Evolutionary conservation across 2,888 invertebrate species (phyloP), one percentile per base, ranked within the genome.

Genomic region (Heliconius erato): DNA sequence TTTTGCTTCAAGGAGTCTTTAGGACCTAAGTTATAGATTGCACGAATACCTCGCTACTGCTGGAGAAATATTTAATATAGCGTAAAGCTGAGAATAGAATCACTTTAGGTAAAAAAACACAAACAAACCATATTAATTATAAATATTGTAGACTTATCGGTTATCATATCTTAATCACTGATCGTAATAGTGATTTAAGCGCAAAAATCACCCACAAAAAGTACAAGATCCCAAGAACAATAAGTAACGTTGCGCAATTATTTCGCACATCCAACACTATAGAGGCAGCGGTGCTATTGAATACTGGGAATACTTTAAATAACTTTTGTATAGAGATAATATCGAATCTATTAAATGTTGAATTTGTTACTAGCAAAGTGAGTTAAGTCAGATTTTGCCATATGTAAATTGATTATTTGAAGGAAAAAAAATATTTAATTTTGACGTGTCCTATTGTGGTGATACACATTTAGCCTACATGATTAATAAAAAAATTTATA

Each of bases 171-270:
- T 40, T 14, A 40, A 76, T 63, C 32, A 59, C 28, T 63, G 32
- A 40, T 76, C 16, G n/a, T 76, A 35, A n/a, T 1, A 63, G 63
- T 16, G 59, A 76, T 76, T 63, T 14, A 67, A 59, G n/a, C n/a
- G 14, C 23, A 80, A 80, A 54, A 74, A 76, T 67, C 65, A 81
- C 74, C 74, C 44, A 81, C 77, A 74, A 63, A 71, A 68, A 77
- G 68, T 81, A 81, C 63, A 68, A 74, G 81, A 81, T 79, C 69
- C 40, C 68, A 63, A 63, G 78, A 80, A 83, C 83, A 83, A 83
- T 83, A 81, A 74, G 65, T 44, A 40, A 65, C 76, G 26, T 83
- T 84, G 82, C 77, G 79, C 80, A 84, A 84, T 28, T 44, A 54
- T 72, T 83, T 80, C 82, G 74, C 74, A 82, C 40, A 71, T 28